These are phyloP conservation scores for Rhyacophila brunnea DNA, from an alignment of 1,140 invertebrate genomes.

Conservation along the genomic window DNA sequence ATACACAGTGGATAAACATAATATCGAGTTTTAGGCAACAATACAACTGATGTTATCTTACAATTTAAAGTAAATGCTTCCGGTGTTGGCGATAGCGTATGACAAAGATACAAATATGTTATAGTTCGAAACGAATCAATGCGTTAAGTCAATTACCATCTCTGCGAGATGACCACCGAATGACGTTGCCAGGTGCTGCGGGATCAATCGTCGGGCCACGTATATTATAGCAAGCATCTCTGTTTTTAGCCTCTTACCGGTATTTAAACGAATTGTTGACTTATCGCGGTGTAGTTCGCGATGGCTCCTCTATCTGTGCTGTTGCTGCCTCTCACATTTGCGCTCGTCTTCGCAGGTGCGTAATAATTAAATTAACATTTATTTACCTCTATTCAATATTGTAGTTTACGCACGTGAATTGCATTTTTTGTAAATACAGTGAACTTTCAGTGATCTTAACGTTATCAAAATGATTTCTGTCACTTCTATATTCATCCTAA, in stretches of 20 bases:
- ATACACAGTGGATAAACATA: too few relatives aligned
- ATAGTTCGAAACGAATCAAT: too few relatives aligned
- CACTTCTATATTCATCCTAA: neutral
- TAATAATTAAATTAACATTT: neutral
- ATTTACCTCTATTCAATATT: neutral
- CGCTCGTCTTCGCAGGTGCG: slow-evolving; percentile 26
- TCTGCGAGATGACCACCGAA: neutral
- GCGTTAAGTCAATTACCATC: neutral
- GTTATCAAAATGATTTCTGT: neutral
- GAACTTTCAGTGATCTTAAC: neutral
- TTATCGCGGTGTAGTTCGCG: slow-evolving; percentile 8
- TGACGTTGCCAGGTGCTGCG: neutral
- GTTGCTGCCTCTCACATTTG: slow-evolving; percentile 28
- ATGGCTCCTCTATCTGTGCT: slow-evolving; percentile 27
- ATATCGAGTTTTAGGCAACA: too few relatives aligned
- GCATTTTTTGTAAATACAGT: slow-evolving; percentile 1
- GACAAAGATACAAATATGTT: too few relatives aligned
- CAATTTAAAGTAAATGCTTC: too few relatives aligned
- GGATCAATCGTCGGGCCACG: neutral
- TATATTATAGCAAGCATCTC: neutral
- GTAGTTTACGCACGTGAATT: neutral
- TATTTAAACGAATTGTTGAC: slow-evolving; percentile 13
- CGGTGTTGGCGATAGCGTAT: too few relatives aligned
- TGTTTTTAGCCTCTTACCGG: neutral
- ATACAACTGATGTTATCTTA: too few relatives aligned